Base-by-base conservation (phyloP, 2,797 vertebrate species). In the Enteromius mattozi region DNA sequence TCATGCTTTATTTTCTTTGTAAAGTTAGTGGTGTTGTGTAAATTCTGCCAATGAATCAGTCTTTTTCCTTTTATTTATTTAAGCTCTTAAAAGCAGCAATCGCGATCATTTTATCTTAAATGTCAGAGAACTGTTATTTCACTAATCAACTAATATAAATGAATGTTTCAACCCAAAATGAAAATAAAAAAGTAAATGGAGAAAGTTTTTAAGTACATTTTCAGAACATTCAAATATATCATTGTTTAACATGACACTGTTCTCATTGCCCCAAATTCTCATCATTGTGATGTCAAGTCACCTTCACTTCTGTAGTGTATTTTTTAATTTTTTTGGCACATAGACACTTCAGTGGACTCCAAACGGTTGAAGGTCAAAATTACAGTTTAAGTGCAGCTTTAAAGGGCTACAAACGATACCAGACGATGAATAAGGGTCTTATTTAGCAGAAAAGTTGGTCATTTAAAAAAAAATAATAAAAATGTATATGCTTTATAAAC, bases 1-100 rank as follows among this genome's bases (percentile, higher is more conserved):
- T 77, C 71, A 71, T 68, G 85, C 56, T 30, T 81, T 86, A 66
- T 86, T 89, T 88, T 85, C 78, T 85, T 70, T 86, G 83, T 85
- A 87, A 89, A 59, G 37, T 79, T 81, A 85, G 86, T 63, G 14
- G 8, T 83, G 69, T 66, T 84, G 40, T 81, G 68, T 84, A 76
- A 87, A 85, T 77, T 66, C 76, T 79, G 42, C 27, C 61, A 51
- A 70, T 85, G 40, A 78, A 83, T 77, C 72, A 51, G 61, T 13
- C 37, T 16, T 24, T 71, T 54, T 54, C 9, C 37, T 33, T 81
- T 68, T 80, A 21, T 80, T 80, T 37, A 59, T 61, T 40, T 79
- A 70, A 81, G 78, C 19, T 49, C n/a, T 72, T 63, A 17, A 77
- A 68, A 66, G 45, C 7, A 82, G 42, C 51, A 33, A 12, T 17